Base-by-base conservation (phyloP, 2,113 vertebrate species). In the Progne subis region DNA sequence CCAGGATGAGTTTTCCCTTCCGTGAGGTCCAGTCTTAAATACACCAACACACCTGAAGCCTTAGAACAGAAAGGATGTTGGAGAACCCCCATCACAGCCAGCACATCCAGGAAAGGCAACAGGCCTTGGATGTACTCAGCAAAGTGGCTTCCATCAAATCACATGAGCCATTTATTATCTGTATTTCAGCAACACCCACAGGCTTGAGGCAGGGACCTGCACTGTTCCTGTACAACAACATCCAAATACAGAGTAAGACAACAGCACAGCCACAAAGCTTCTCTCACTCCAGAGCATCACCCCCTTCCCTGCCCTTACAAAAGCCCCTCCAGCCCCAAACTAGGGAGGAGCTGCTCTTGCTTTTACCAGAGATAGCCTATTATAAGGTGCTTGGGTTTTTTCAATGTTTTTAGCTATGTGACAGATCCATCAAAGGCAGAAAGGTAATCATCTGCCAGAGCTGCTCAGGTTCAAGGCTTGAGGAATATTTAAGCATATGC, bases 181-280 rank as follows among this genome's bases (percentile, higher is more conserved):
- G 44, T 14, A 60, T 94, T 95, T 91, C 92, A 84, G 56, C 92
- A 94, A 52, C 83, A 88, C 83, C 72, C 83, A 71, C 86, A 24
- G 63, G 52, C 64, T 77, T 39, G 56, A 37, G 92, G 55, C 86
- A 46, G 78, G 32, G 60, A 55, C 68, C 90, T n/a, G 75, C 59
- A 1, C 71, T 59, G 52, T 11, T 60, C 23, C 0, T n/a, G 21
- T 39, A 6, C 57, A 50, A n/a, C 71, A 65, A 4, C 56, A 78
- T 41, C 88, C 77, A 94, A 81, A 95, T 50, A 60, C 12, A 68
- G 72, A 86, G 76, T 82, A 24, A 16, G 60, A 34, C 1, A 1
- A 32, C n/a, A 16, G 64, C 1, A 20, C 64, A 25, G 7, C 56
- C 76, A 31, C 83, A 86, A n/a, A 80, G 52, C 70, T 81, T 28